Base-by-base conservation (phyloP, 2,113 vertebrate genomes). In the Petaurus breviceps region DNA sequence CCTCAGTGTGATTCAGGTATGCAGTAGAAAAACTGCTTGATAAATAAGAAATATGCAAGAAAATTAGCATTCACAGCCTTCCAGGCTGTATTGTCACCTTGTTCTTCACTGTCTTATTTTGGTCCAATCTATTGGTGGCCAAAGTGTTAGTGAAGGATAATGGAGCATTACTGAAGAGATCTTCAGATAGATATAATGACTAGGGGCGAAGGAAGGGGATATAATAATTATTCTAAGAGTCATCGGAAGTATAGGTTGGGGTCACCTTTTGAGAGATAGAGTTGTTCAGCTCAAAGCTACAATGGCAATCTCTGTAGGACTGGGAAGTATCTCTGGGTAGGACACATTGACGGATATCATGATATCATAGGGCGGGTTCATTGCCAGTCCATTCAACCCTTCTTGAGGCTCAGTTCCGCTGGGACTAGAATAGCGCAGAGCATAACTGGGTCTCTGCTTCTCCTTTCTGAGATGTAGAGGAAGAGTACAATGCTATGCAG, bases 381-480 rank as follows among this genome's bases (percentile, higher is more conserved):
- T n/a, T 77, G 37, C 14, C 61, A n/a, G 16, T 3, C 61, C 3
- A 68, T n/a, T 1, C 61, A 77, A n/a, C 4, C 31, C 16, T 26
- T 77, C 37, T 77, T 77, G 14, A 77, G 61, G 61, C 52, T 97
- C 55, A 22, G n/a, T 93, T 95, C 37, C 47, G 61, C 92, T 94
- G 68, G 49, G 89, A 84, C 31, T 68, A 77, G 97, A 96, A 95
- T 95, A 93, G 16, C 46, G 77, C n/a, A 93, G 12, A 46, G 53
- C 89, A 12, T 47, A 55, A 94, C 90, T 95, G 96, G 93, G 47
- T 95, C 84, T 92, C 77, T 90, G 94, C 91, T 93, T 93, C 94
- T 47, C 95, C 49, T 28, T 93, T 90, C 92, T 95, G 92, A 96
- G 95, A 96, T 94, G 89, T 95, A 95, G 96, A 95, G 95, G 51